These are phyloP conservation scores for Epicauta chinensis DNA, from an alignment of 1,140 invertebrate species.

Conservation along the genomic window DNA sequence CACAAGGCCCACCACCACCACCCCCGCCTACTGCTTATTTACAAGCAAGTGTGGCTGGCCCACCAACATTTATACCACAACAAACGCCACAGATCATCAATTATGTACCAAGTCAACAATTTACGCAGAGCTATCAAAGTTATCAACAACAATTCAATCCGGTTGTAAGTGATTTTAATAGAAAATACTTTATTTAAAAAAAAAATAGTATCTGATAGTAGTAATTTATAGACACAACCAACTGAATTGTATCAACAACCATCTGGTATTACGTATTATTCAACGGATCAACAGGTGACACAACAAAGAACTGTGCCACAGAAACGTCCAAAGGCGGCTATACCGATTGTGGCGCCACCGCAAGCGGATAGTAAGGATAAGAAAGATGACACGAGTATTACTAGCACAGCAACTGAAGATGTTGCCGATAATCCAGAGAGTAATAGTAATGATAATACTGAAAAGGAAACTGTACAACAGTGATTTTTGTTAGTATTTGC, in stretches of 20 bases:
- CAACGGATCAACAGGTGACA: constrained; percentile 38
- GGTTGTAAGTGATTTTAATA: constrained; percentile 30
- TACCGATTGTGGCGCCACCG: constrained; percentile 40
- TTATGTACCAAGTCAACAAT: constrained; percentile 36
- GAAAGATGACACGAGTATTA: too few species aligned
- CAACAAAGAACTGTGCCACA: constrained; percentile 33
- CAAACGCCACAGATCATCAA: constrained; percentile 34
- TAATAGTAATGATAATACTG: too few species aligned
- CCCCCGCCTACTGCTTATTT: constrained; percentile 31
- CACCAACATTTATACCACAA: constrained; percentile 26
- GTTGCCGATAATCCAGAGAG: too few species aligned
- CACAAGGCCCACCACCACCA: constrained; percentile 26
- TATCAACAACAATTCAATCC: constrained; percentile 39
- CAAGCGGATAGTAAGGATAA: not conserved
- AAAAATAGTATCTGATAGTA: too few species aligned
- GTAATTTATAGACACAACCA: constrained; percentile 35
- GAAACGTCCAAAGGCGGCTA: constrained; percentile 40
- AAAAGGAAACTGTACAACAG: too few species aligned
- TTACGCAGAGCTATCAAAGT: constrained; percentile 31
- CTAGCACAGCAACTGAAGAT: not conserved
- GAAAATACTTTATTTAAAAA: not conserved
- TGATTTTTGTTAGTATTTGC: too few species aligned
- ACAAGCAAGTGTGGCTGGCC: constrained; percentile 18
- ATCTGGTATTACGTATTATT: constrained; percentile 42
- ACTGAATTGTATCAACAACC: constrained; percentile 41